Conservation (phyloP, 2,888 invertebrate genomes). For the Tanaodytes sp. region DNA sequence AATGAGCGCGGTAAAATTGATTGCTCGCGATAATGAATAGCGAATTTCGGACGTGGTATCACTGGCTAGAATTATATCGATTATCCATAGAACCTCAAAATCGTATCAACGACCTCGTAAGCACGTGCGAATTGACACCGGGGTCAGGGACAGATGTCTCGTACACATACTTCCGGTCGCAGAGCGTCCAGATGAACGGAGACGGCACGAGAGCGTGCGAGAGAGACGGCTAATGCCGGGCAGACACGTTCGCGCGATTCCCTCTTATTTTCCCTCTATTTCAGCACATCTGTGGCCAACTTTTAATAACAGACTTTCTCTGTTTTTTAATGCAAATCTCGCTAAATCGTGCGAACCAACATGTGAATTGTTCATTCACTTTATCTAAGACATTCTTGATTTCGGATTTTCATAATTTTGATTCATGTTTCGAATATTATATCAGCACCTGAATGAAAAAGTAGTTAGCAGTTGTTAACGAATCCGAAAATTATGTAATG, state of each 20-base stretch:
- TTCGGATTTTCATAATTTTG: too few relatives aligned
- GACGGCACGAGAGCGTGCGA: conserved; percentile 25
- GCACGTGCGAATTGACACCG: conserved; percentile 53
- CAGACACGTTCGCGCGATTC: conserved; percentile 48
- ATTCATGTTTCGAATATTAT: too few relatives aligned
- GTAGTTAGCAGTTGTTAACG: too few relatives aligned
- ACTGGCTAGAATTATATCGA: conserved; percentile 34
- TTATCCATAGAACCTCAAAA: conserved; percentile 41
- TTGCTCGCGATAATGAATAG: conserved; percentile 37
- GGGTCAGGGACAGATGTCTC: conserved; percentile 54
- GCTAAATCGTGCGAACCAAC: conserved; percentile 12
- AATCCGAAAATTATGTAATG: too few relatives aligned
- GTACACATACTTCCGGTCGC: conserved; percentile 47
- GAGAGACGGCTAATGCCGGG: conserved; percentile 27
- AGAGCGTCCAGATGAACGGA: conserved; percentile 37
- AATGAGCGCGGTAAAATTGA: conserved; percentile 24
- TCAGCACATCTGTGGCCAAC: conserved; percentile 40
- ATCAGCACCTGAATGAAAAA: too few relatives aligned
- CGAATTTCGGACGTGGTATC: conserved; percentile 28
- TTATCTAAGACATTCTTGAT: too few relatives aligned
- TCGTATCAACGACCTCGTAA: conserved; percentile 50
- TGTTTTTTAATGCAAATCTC: conserved; percentile 32
- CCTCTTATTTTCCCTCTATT: conserved; percentile 41
- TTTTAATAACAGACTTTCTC: conserved; percentile 26
- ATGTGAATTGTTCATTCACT: conserved; percentile 15